Conservation (phyloP, 2,113 vertebrate species). For the Bubo bubo region DNA sequence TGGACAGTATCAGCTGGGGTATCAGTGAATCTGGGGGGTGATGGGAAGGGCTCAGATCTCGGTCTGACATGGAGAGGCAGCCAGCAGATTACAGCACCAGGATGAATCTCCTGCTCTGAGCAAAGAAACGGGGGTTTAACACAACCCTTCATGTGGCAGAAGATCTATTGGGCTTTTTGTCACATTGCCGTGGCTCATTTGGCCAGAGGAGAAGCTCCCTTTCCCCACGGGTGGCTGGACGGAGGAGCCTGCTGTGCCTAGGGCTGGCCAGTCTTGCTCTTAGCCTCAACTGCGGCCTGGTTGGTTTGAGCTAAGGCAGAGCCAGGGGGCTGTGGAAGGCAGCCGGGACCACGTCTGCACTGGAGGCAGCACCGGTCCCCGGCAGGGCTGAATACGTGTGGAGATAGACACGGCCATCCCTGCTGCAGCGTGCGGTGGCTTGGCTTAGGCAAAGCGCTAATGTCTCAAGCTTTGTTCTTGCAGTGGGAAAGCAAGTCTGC, state of each 20-base stretch:
- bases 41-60: background rate
- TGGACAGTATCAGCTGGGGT: background rate
- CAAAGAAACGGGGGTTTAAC: background rate
- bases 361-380: background rate
- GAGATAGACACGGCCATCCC: background rate
- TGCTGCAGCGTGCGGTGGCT: background rate
- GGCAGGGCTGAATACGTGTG: background rate
- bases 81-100: background rate
- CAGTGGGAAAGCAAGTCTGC: constrained; percentile 85
- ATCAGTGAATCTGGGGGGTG: background rate
- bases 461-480: constrained; percentile 37
- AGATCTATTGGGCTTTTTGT: background rate
- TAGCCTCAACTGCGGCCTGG: background rate
- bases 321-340: background rate
- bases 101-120: background rate
- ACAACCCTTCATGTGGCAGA: background rate
- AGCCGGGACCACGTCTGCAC: background rate
- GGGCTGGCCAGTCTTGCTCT: background rate
- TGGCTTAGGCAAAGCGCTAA: background rate
- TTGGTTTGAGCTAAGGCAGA: background rate
- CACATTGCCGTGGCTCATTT: rapidly evolving
- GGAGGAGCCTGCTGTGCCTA: background rate
- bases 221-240: background rate
- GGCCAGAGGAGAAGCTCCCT: background rate
- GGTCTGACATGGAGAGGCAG: background rate